Evolutionary conservation across 2,113 vertebrate species (phyloP).

Genomic region (Lynx canadensis): DNA sequence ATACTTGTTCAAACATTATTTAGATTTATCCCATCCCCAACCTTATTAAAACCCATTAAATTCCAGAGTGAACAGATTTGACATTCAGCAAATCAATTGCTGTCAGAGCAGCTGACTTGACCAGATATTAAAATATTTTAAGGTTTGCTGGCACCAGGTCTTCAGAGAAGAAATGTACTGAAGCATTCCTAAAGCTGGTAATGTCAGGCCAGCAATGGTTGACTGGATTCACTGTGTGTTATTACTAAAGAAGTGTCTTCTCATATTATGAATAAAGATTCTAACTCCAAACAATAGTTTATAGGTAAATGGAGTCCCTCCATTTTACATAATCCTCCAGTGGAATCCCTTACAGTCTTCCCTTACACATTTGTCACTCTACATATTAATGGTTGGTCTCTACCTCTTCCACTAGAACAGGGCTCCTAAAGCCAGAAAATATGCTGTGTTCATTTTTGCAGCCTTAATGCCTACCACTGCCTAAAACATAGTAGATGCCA

Average conservation of each 20-base stretch:
- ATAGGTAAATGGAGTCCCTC: not conserved
- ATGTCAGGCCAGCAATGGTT: constrained; percentile 32
- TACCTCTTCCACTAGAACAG: not conserved
- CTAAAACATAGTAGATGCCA: not conserved
- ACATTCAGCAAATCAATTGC: constrained; percentile 74
- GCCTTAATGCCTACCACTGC: not conserved
- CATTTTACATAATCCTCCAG: not conserved
- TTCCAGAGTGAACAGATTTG: constrained; percentile 61
- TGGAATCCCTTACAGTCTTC: not conserved
- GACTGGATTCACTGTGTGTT: constrained; percentile 10
- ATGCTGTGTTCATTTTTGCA: not conserved
- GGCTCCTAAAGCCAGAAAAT: constrained; percentile 3
- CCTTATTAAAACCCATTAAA: constrained; percentile 75
- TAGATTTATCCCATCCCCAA: constrained; percentile 69
- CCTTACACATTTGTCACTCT: not conserved
- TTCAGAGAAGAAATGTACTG: constrained; percentile 51
- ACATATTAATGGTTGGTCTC: not conserved
- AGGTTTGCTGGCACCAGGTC: constrained; percentile 41
- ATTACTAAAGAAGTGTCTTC: constrained; percentile 18
- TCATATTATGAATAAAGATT: constrained; percentile 28
- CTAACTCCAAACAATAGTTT: constrained; percentile 12
- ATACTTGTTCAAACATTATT: constrained; percentile 79
- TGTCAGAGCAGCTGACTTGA: constrained; percentile 69
- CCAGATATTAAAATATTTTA: constrained; percentile 71
- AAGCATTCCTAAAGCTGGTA: not conserved